phyloP scores from a whole-genome alignment of 1,140 invertebrate species.

The Penaeus indicus region DNA sequence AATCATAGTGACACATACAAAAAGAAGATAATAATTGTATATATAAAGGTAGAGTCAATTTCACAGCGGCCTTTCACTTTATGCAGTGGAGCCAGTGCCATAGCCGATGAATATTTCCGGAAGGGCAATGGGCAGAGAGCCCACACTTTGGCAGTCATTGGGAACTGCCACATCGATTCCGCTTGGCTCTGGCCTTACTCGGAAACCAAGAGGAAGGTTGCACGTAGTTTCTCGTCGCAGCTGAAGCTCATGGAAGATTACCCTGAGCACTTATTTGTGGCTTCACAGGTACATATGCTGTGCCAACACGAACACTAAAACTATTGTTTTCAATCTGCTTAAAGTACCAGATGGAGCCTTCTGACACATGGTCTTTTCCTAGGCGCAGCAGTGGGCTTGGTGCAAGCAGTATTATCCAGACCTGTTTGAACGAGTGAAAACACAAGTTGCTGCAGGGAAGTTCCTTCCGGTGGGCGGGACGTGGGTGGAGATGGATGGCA shows the following conservation, averaged over 20 bases:
- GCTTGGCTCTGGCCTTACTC: conserved; percentile 76
- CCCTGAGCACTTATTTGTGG: conserved; percentile 73
- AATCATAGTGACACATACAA: too few relatives aligned
- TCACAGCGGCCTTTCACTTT: conserved; percentile 59
- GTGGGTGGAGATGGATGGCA: conserved; percentile 76
- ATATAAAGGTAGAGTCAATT: too few relatives aligned
- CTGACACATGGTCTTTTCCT: neutral
- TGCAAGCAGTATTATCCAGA: conserved; percentile 73
- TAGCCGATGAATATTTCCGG: conserved; percentile 71
- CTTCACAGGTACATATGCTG: conserved; percentile 71
- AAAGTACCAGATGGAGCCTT: too few relatives aligned
- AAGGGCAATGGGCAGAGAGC: conserved; percentile 72
- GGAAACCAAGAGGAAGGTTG: conserved; percentile 75
- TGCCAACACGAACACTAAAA: too few relatives aligned
- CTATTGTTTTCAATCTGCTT: too few relatives aligned
- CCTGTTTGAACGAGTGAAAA: conserved; percentile 70
- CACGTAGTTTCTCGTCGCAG: conserved; percentile 73
- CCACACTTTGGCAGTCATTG: conserved; percentile 73
- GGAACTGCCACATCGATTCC: conserved; percentile 75
- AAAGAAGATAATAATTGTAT: too few relatives aligned
- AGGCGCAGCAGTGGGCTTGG: conserved; percentile 76
- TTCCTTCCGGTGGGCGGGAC: conserved; percentile 68
- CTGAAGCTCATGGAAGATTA: conserved; percentile 74
- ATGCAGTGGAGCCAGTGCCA: conserved; percentile 69
- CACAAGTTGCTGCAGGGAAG: conserved; percentile 41